Evolutionary conservation across 1,140 invertebrate genomes (phyloP).

Genomic region (Teleopsis dalmanni): DNA sequence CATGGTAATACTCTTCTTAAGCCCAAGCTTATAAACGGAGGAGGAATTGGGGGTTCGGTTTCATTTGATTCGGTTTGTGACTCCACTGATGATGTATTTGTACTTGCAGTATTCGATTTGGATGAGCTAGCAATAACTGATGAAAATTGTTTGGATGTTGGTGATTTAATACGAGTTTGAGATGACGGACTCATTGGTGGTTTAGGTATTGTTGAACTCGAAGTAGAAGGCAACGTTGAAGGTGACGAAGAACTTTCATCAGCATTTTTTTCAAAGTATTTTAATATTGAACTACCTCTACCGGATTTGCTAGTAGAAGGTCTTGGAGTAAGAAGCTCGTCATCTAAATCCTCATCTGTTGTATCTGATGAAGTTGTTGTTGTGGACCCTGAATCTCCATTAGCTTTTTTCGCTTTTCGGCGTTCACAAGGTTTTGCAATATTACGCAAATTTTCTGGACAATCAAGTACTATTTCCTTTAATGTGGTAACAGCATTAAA

Average conservation of each 20-base stretch:
- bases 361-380: neutral
- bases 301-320: too few relatives aligned
- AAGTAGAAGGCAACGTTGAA: neutral
- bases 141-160: too few relatives aligned
- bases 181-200: too few relatives aligned
- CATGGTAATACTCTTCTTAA: too few relatives aligned
- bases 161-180: too few relatives aligned
- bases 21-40: too few relatives aligned
- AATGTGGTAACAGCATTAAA: constrained; percentile 55
- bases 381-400: constrained; percentile 3
- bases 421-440: constrained; percentile 2
- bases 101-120: too few relatives aligned
- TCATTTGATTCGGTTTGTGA: too few relatives aligned
- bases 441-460: constrained; percentile 31
- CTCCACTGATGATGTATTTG: too few relatives aligned
- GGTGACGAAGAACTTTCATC: neutral
- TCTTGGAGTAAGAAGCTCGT: neutral
- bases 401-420: constrained; percentile 13
- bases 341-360: constrained; percentile 11
- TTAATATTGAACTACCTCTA: too few relatives aligned
- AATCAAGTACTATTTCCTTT: constrained; percentile 55
- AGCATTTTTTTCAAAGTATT: too few relatives aligned
- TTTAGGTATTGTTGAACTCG: neutral
- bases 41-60: too few relatives aligned
- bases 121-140: neutral